Conservation (phyloP, 2,113 vertebrate species). For the Pelecanus crispus region DNA sequence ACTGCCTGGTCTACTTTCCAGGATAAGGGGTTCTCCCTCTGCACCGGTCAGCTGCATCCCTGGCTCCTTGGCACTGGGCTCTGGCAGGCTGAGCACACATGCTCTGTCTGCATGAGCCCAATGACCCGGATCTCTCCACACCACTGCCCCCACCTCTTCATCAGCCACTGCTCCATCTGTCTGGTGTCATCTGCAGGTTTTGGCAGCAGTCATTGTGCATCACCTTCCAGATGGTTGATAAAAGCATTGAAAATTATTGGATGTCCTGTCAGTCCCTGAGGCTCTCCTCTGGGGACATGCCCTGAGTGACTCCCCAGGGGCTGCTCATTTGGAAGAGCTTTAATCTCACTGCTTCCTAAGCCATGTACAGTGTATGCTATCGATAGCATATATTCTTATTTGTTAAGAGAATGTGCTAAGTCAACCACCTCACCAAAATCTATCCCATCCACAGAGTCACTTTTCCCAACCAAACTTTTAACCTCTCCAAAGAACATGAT, state of each 20-base stretch:
- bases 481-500: not conserved
- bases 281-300: not conserved
- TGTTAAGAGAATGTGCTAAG: not conserved
- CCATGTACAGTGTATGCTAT: rapidly evolving
- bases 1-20: not conserved
- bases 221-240: not conserved
- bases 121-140: not conserved
- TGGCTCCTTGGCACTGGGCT: not conserved
- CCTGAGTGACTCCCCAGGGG: not conserved
- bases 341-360: not conserved
- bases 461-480: not conserved
- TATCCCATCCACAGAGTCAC: not conserved
- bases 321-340: not conserved
- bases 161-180: not conserved
- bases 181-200: not conserved
- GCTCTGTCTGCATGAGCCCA: not conserved
- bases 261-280: not conserved
- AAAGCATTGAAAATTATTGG: not conserved
- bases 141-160: not conserved
- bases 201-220: not conserved
- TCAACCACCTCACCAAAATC: not conserved
- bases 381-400: not conserved
- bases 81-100: rapidly evolving
- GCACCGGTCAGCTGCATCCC: rapidly evolving
- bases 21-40: not conserved